Evolutionary conservation across 2,888 invertebrate species (phyloP).

Genomic region (Leistus spinibarbis): DNA sequence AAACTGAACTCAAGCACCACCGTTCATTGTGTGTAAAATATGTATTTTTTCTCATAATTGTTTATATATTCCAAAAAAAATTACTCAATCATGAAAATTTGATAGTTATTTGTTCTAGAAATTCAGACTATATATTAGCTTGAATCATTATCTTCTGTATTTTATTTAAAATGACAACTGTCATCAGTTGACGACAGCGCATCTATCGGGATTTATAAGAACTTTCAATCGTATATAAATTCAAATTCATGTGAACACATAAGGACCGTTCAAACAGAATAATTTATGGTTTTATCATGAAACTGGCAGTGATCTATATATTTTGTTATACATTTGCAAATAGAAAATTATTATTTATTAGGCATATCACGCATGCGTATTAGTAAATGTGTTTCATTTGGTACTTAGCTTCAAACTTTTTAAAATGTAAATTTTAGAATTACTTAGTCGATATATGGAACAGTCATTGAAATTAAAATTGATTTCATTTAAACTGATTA

Average conservation of each 20-base stretch:
- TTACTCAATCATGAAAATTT: no score
- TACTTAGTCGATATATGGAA: background rate
- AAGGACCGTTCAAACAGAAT: constrained; percentile 9
- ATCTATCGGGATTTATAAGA: no score
- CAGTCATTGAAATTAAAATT: background rate
- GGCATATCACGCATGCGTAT: constrained; percentile 37
- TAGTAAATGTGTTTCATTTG: constrained; percentile 28
- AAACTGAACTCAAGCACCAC: no score
- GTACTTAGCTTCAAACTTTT: constrained; percentile 24
- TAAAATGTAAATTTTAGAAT: constrained; percentile 26
- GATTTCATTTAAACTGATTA: background rate
- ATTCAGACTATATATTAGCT: no score
- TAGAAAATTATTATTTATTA: constrained; percentile 25
- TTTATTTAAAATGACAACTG: no score
- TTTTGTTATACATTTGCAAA: constrained; percentile 22
- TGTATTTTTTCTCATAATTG: no score
- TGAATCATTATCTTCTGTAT: no score
- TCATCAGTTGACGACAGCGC: no score
- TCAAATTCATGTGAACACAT: constrained; percentile 9
- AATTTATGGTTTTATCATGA: background rate
- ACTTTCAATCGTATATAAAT: no score
- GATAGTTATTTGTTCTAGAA: no score
- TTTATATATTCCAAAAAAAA: no score
- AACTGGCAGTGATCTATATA: constrained; percentile 16
- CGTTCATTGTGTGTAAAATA: no score